These are phyloP conservation scores for Rugalucina vietnamica DNA, from an alignment of 2,888 invertebrate genomes.

Conservation along the genomic window DNA sequence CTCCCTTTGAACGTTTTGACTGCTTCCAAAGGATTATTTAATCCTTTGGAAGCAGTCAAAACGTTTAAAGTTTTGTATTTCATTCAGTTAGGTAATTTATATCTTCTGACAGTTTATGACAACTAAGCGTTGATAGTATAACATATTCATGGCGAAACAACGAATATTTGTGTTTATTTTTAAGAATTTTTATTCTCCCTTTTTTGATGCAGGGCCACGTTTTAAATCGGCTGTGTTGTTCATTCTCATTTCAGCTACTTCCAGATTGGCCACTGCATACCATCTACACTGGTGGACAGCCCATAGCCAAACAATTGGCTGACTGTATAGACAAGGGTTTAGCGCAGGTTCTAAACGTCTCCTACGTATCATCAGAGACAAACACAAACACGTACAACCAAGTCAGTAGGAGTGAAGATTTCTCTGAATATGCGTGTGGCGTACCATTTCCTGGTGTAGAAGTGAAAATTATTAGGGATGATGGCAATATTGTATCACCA, in stretches of 20 bases:
- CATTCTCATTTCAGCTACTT: not conserved
- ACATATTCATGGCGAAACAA: too few species aligned
- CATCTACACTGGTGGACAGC: constrained; percentile 32
- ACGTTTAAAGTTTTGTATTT: too few species aligned
- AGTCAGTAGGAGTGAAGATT: not conserved
- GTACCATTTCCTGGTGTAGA: constrained; percentile 4
- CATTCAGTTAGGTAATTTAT: too few species aligned
- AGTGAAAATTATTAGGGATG: constrained; percentile 34
- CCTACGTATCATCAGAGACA: constrained; percentile 30
- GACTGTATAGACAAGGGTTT: constrained; percentile 8
- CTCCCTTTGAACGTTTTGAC: too few species aligned
- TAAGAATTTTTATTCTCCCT: too few species aligned
- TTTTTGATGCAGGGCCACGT: too few species aligned
- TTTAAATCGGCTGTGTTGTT: too few species aligned
- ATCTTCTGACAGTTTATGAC: too few species aligned
- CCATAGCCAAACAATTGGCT: constrained; percentile 8
- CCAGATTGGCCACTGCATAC: constrained; percentile 5
- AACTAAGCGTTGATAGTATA: too few species aligned
- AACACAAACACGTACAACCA: not conserved
- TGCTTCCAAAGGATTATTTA: too few species aligned
- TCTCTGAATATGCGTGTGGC: not conserved
- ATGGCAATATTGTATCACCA: constrained; percentile 18
- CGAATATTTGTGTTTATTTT: too few species aligned
- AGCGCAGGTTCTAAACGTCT: not conserved
- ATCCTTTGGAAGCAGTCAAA: too few species aligned